phyloP scores from a whole-genome alignment of 2,797 vertebrate genomes.

The Poeciliopsis paucimaculata region DNA sequence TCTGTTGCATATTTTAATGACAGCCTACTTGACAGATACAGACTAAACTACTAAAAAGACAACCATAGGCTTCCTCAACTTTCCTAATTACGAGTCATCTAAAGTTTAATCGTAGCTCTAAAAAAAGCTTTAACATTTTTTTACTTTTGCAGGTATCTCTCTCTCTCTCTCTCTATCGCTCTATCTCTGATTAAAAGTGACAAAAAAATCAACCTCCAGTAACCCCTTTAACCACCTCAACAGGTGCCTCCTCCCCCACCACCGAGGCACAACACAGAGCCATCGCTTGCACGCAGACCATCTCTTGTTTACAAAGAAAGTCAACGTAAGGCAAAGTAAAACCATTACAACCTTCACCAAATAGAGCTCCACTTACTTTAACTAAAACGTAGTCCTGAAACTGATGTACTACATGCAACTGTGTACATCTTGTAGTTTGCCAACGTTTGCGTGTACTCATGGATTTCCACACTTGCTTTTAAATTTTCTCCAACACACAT shows the following conservation, averaged over 20 bases:
- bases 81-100: conserved; percentile 26
- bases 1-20: conserved; percentile 28
- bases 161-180: conserved; percentile 4
- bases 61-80: not conserved
- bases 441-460: conserved; percentile 39
- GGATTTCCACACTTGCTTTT: conserved; percentile 16
- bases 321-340: conserved; percentile 81
- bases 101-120: conserved; percentile 31
- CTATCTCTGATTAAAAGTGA: not conserved
- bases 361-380: conserved; percentile 47
- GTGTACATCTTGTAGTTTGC: conserved; percentile 48
- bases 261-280: conserved; percentile 78
- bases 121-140: conserved; percentile 10
- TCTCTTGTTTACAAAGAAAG: conserved; percentile 86
- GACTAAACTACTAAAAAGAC: conserved; percentile 1
- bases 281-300: conserved; percentile 72
- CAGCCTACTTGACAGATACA: conserved; percentile 15
- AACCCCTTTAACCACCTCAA: conserved; percentile 66
- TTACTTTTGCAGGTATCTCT: conserved; percentile 30
- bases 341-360: conserved; percentile 42
- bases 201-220: conserved; percentile 24
- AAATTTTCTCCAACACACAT: not conserved
- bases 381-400: conserved; percentile 27
- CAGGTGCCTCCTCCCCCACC: conserved; percentile 83
- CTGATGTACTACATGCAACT: conserved; percentile 37